Evolutionary conservation across 1,140 invertebrate species (phyloP).

Genomic region (Lineus longissimus): DNA sequence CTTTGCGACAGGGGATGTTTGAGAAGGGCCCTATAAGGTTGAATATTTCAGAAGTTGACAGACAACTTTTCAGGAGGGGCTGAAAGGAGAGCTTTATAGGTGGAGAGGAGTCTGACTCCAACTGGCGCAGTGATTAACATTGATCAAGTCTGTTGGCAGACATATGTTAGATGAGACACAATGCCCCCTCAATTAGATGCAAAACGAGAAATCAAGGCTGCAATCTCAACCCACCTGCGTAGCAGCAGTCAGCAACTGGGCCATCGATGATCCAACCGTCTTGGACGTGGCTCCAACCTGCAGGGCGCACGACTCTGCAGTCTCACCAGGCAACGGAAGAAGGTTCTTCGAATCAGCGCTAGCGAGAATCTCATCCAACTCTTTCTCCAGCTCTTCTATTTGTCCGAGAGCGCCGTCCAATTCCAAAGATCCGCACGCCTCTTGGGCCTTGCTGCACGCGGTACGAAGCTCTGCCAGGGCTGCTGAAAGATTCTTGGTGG

Average conservation of each 20-base stretch:
- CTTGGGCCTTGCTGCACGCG: conserved; percentile 76
- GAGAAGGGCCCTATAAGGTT: too few relatives aligned
- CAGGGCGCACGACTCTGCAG: conserved; percentile 70
- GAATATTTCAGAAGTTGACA: too few relatives aligned
- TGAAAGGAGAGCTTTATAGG: too few relatives aligned
- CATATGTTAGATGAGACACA: too few relatives aligned
- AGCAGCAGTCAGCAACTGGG: conserved; percentile 80
- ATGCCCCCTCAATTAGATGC: too few relatives aligned
- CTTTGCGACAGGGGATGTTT: background rate
- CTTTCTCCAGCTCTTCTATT: conserved; percentile 73
- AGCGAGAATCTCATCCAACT: conserved; percentile 75
- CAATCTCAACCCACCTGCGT: conserved; percentile 60
- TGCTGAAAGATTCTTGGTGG: conserved; percentile 70
- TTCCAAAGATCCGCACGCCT: conserved; percentile 83
- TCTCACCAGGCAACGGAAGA: conserved; percentile 81
- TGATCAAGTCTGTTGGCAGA: too few relatives aligned
- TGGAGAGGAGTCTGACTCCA: too few relatives aligned
- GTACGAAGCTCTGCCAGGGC: conserved; percentile 76
- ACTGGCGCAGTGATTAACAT: too few relatives aligned
- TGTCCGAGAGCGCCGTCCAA: conserved; percentile 70
- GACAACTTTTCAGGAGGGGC: too few relatives aligned
- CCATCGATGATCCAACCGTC: conserved; percentile 65
- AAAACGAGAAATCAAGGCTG: too few relatives aligned
- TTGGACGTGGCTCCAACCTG: conserved; percentile 68
- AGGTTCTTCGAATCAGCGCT: conserved; percentile 69